A percentile compares a stretch with the other conserved stretches of the same genome.
These are phyloP conservation scores for Toxotes chatareus DNA, from an alignment of 2,113 vertebrate genomes.

Conservation along the genomic window DNA sequence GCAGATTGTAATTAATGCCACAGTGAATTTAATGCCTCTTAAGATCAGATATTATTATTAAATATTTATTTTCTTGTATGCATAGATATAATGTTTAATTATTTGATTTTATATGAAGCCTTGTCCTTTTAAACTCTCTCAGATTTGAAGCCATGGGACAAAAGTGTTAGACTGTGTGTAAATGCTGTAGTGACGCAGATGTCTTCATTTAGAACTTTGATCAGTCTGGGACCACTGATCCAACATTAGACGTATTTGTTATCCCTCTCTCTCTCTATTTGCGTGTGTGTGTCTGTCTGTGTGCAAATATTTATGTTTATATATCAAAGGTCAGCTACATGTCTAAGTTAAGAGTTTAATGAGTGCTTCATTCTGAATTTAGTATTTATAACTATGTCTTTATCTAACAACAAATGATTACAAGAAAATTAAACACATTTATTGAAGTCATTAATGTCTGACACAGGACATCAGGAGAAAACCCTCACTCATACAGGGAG, in stretches of 20 bases:
- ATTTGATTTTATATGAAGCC: too few species aligned
- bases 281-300: background rate
- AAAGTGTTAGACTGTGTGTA: background rate
- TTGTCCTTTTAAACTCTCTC: background rate
- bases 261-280: background rate
- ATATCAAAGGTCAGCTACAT: slow-evolving; percentile 9
- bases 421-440: background rate
- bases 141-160: background rate
- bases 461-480: too few species aligned
- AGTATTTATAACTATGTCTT: background rate
- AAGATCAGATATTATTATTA: too few species aligned
- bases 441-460: background rate
- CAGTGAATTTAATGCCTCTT: background rate
- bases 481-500: background rate
- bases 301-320: background rate
- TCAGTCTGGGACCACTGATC: background rate
- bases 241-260: background rate
- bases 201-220: slow-evolving; percentile 28
- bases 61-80: background rate
- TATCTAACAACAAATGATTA: background rate
- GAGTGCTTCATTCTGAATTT: background rate
- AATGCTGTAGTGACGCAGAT: background rate
- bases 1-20: background rate
- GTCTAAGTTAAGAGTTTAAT: background rate
- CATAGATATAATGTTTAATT: too few species aligned